These are phyloP conservation scores for Coelopa frigida DNA, from an alignment of 1,140 invertebrate species.

Conservation along the genomic window DNA sequence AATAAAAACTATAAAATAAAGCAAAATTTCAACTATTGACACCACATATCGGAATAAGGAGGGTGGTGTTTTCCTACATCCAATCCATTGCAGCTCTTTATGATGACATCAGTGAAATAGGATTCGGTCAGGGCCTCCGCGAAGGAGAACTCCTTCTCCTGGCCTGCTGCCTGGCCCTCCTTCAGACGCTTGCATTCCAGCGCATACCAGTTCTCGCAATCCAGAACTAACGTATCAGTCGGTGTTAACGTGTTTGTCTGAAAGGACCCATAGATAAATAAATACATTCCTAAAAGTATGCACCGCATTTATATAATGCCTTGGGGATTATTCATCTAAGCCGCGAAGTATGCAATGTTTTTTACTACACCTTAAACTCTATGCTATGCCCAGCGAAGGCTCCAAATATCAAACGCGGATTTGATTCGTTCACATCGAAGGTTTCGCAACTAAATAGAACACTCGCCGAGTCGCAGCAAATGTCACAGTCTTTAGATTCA, in stretches of 20 bases:
- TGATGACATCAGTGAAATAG: slow-evolving; percentile 56
- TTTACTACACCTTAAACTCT: slow-evolving; percentile 55
- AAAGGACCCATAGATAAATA: slow-evolving; percentile 7
- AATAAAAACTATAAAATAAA: slow-evolving; percentile 1
- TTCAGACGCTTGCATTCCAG: slow-evolving; percentile 54
- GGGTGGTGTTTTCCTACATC: slow-evolving; percentile 20
- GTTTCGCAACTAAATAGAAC: slow-evolving; percentile 61
- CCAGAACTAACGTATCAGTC: slow-evolving; percentile 51
- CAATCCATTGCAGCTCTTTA: slow-evolving; percentile 41
- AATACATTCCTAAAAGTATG: not conserved
- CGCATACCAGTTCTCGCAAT: slow-evolving; percentile 57
- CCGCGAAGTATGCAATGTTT: not conserved
- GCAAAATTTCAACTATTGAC: not conserved
- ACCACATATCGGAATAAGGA: not conserved
- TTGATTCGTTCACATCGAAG: slow-evolving; percentile 51
- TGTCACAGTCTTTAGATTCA: slow-evolving; percentile 45
- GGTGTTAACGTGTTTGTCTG: slow-evolving; percentile 48
- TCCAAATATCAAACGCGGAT: slow-evolving; percentile 51
- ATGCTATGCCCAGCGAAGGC: slow-evolving; percentile 59
- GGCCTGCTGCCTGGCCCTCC: slow-evolving; percentile 42
- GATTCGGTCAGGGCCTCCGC: slow-evolving; percentile 56
- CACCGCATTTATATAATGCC: not conserved
- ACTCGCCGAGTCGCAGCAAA: slow-evolving; percentile 36
- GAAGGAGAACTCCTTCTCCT: slow-evolving; percentile 49
- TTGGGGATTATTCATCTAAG: too few relatives aligned